These are phyloP conservation scores for Antennarius striatus DNA, from an alignment of 2,113 vertebrate species.

Conservation along the genomic window DNA sequence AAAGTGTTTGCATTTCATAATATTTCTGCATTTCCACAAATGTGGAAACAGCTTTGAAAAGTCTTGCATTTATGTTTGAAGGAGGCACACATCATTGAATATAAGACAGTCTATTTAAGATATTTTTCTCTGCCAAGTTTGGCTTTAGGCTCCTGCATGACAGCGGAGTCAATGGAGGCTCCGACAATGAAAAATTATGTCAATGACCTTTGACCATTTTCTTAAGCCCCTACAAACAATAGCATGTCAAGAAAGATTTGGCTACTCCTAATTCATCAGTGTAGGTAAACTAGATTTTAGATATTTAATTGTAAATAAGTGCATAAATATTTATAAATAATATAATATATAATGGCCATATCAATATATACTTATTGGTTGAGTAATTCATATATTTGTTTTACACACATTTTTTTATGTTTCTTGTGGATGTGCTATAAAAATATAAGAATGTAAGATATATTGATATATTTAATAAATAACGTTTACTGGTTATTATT, in stretches of 20 bases:
- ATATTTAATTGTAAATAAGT: too few species aligned
- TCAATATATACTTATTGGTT: too few species aligned
- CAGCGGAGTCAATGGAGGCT: conserved; percentile 13
- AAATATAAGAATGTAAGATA: neutral
- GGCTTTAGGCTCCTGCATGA: conserved; percentile 11
- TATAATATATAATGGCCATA: too few species aligned
- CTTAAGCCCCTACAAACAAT: too few species aligned
- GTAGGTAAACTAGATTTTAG: too few species aligned
- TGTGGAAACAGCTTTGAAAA: conserved; percentile 67
- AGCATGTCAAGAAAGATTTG: too few species aligned
- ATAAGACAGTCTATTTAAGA: conserved; percentile 38
- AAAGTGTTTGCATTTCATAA: conserved; percentile 53
- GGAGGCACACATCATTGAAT: conserved; percentile 52
- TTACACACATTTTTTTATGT: too few species aligned
- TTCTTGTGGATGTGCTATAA: too few species aligned
- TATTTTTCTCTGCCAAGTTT: conserved; percentile 34
- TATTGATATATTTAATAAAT: neutral
- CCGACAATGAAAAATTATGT: neutral
- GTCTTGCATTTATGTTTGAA: conserved; percentile 45
- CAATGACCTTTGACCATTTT: too few species aligned
- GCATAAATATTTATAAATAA: too few species aligned
- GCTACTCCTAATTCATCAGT: too few species aligned
- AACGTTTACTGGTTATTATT: neutral
- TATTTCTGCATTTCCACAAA: conserved; percentile 68
- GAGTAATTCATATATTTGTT: too few species aligned